Conservation (phyloP, 2,797 vertebrate species). For the Sus cebifrons region DNA sequence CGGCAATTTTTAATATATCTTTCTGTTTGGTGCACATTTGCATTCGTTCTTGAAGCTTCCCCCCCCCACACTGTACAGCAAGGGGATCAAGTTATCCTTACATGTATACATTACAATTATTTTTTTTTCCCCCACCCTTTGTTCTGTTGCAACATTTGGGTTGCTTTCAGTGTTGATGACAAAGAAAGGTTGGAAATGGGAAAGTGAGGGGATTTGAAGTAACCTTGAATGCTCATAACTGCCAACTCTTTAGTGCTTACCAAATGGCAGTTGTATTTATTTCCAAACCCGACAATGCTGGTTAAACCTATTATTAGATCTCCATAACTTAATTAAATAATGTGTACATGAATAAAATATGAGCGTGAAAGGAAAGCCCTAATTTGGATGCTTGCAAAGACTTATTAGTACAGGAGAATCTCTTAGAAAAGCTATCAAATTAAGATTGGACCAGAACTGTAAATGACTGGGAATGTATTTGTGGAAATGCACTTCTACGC, state of each 20-base stretch:
- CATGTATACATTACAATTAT: too few species aligned
- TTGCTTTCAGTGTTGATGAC: background rate
- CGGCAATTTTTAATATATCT: background rate
- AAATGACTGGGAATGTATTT: background rate
- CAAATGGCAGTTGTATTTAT: background rate
- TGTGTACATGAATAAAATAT: background rate
- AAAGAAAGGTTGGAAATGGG: background rate
- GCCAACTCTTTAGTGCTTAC: background rate
- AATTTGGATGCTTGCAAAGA: slow-evolving; percentile 43
- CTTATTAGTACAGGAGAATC: background rate
- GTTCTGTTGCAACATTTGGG: background rate
- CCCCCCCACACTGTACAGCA: too few species aligned
- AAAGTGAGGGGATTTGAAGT: background rate
- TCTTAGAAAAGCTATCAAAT: slow-evolving; percentile 33
- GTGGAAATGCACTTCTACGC: background rate
- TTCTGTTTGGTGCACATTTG: background rate
- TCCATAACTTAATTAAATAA: slow-evolving; percentile 7
- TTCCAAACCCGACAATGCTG: background rate
- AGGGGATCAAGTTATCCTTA: too few species aligned
- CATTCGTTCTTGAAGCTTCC: background rate
- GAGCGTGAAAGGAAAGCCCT: slow-evolving; percentile 51
- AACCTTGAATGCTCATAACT: background rate
- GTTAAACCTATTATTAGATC: background rate
- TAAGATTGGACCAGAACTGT: background rate
- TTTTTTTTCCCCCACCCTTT: too few species aligned